Evolutionary conservation across 2,888 invertebrate species (phyloP).

Genomic region (Rhingia campestris): DNA sequence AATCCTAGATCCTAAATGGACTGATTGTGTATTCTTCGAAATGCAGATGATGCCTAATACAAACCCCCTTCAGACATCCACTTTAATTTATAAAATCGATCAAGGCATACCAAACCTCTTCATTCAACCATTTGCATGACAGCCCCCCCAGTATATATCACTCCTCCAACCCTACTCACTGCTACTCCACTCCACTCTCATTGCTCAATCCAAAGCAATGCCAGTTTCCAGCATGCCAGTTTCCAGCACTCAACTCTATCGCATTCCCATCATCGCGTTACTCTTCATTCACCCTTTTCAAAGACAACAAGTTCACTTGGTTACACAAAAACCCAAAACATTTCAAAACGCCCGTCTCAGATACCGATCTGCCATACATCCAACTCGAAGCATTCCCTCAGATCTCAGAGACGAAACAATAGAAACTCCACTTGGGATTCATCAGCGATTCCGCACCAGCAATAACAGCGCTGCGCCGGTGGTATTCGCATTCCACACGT

Average conservation of each 20-base stretch:
- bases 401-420: constrained; percentile 52
- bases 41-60: no score
- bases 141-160: no score
- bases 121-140: no score
- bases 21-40: no score
- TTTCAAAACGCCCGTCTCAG: constrained; percentile 62
- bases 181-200: no score
- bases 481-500: constrained; percentile 64
- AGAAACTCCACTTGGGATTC: constrained; percentile 43
- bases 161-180: no score
- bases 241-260: not conserved
- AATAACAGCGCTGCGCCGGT: constrained; percentile 43
- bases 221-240: constrained; percentile 19
- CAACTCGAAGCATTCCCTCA: constrained; percentile 39
- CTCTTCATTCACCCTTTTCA: constrained; percentile 24
- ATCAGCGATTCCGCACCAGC: constrained; percentile 34
- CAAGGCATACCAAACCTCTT: no score
- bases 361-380: constrained; percentile 33
- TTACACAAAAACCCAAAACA: constrained; percentile 45
- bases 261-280: not conserved
- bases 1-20: no score
- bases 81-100: no score
- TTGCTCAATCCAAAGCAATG: no score
- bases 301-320: constrained; percentile 69
- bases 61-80: no score